Evolutionary conservation across 2,113 vertebrate genomes (phyloP).

Genomic region (Microcebus ravelobensis): DNA sequence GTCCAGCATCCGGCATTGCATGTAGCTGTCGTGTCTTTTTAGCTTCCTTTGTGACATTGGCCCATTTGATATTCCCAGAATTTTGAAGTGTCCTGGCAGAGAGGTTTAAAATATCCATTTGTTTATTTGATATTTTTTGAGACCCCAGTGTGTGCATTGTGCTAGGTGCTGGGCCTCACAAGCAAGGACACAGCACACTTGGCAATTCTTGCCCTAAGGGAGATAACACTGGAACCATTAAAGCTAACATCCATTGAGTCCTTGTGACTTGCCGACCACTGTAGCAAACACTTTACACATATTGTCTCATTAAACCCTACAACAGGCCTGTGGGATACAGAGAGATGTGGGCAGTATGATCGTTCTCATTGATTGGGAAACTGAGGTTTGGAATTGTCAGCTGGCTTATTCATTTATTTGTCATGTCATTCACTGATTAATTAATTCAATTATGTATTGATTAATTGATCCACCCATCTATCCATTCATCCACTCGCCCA

Average conservation of each 20-base stretch:
- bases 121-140: background rate
- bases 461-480: background rate
- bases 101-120: background rate
- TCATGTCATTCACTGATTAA: background rate
- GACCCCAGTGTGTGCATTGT: background rate
- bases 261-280: too few relatives aligned
- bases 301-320: background rate
- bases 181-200: background rate
- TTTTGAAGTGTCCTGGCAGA: background rate
- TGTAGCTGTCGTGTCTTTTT: background rate
- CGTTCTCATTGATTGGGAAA: background rate
- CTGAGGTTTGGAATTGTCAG: background rate
- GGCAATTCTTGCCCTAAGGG: background rate
- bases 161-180: background rate
- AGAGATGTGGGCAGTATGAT: background rate
- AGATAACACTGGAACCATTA: too few relatives aligned
- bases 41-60: background rate
- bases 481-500: background rate
- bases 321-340: background rate
- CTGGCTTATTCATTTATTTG: background rate
- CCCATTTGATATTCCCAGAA: background rate
- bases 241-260: background rate
- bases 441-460: background rate
- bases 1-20: accelerated
- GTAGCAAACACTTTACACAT: background rate